These are phyloP conservation scores for Acanthosoma haemorrhoidale DNA, from an alignment of 2,888 invertebrate species.

Conservation along the genomic window DNA sequence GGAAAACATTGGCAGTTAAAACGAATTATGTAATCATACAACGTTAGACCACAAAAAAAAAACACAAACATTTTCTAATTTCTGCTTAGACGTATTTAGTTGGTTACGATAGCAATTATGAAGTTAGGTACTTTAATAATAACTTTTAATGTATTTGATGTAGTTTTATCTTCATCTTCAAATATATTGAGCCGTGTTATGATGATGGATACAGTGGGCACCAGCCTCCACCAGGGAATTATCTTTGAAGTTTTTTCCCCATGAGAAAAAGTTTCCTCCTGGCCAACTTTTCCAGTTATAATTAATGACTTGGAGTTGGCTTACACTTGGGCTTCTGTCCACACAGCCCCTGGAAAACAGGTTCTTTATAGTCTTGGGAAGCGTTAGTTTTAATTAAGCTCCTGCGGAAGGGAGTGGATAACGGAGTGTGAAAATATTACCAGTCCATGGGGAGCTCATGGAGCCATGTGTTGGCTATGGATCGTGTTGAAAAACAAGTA, in stretches of 20 bases:
- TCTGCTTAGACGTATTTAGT: too few relatives aligned
- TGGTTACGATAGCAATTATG: too few relatives aligned
- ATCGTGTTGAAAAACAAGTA: too few relatives aligned
- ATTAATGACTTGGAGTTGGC: conserved; percentile 5
- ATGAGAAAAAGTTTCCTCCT: background rate
- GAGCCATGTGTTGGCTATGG: too few relatives aligned
- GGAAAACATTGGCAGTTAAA: too few relatives aligned
- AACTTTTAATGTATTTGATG: too few relatives aligned
- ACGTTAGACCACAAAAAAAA: too few relatives aligned
- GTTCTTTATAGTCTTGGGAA: background rate
- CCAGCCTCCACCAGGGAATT: background rate
- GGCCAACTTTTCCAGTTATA: conserved; percentile 9
- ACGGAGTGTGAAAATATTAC: background rate
- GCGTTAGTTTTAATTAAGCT: conserved; percentile 19
- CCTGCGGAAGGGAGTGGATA: background rate
- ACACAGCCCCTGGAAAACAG: background rate
- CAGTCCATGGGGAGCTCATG: background rate
- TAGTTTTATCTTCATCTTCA: too few relatives aligned
- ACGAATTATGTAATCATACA: too few relatives aligned
- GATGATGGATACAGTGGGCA: background rate
- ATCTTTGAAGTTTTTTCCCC: conserved; percentile 16
- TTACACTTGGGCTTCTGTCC: background rate
- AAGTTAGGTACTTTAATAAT: too few relatives aligned
- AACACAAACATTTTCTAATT: too few relatives aligned
- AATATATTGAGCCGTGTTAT: too few relatives aligned